A percentile compares a stretch with the other conserved stretches of the same genome.
Evolutionary conservation across 1,140 invertebrate species (phyloP).

Genomic region (Drosophila watanabei): DNA sequence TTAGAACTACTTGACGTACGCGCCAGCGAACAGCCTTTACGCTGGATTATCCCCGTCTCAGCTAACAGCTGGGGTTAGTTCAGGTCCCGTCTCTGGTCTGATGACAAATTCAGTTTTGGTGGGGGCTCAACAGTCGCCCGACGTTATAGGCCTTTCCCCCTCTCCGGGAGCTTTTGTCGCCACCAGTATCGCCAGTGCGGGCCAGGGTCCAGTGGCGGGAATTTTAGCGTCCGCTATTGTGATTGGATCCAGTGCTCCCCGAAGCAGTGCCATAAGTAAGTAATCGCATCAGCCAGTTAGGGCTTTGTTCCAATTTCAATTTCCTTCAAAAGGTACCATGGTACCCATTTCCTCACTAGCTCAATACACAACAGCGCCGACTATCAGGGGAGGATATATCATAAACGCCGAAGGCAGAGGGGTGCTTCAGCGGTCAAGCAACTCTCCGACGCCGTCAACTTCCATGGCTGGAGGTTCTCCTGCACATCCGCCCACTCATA

Average conservation of each 20-base stretch:
- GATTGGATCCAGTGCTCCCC: conserved; percentile 58
- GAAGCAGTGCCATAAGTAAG: conserved; percentile 76
- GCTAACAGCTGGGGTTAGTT: conserved; percentile 30
- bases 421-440: conserved; percentile 65
- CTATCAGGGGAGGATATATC: conserved; percentile 72
- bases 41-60: conserved; percentile 63
- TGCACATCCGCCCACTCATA: conserved; percentile 50
- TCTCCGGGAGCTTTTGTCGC: conserved; percentile 57
- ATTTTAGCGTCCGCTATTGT: conserved; percentile 78
- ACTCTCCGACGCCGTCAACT: conserved; percentile 61
- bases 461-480: conserved; percentile 59
- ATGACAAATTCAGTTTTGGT: conserved; percentile 67
- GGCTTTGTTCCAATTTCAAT: conserved; percentile 2
- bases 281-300: not conserved
- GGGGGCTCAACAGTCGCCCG: conserved; percentile 71
- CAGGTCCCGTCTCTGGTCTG: conserved; percentile 31
- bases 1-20: conserved; percentile 81
- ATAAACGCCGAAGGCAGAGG: conserved; percentile 67
- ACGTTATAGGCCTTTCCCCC: conserved; percentile 72
- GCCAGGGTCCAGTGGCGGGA: conserved; percentile 39
- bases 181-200: conserved; percentile 38
- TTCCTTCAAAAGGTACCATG: conserved; percentile 59
- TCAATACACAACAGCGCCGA: conserved; percentile 78
- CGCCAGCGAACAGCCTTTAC: conserved; percentile 69
- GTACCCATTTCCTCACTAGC: conserved; percentile 71